Base-by-base conservation (phyloP, 2,888 invertebrate species). In the Ectropis crepuscularia region DNA sequence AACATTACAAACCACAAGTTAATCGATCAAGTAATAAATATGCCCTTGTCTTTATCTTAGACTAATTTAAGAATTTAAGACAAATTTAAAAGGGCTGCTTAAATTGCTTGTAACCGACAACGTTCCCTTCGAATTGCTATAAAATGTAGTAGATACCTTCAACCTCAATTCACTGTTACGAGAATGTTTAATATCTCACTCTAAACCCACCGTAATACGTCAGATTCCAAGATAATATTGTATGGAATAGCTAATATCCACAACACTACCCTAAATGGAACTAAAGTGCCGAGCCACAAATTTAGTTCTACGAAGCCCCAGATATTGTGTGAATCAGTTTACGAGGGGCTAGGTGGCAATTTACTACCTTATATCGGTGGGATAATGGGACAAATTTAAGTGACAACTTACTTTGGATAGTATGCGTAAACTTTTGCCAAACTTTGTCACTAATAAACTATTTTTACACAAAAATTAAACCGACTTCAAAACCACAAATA, bases 181-280 rank as follows among this genome's bases (percentile, higher is more conserved):
- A 9, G 41, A 42, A 28, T 8, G 47, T 48, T 53, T n/a, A 36
- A 61, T 55, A 50, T 61, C 41, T 60, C 37, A 46, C 28, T 37
- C 12, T 43, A 16, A 39, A 51, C 46, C 57, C 57, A 48, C 39
- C 28, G n/a, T 41, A 49, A 53, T 48, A 42, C 51, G 58, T 54
- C 49, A 54, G 50, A 65, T 59, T 59, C 28, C 45, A 39, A 53
- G 61, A 60, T 57, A 59, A 67, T 57, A 59, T 62, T 46, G 43
- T 50, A 48, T 16, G 48, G 61, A 62, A 67, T 64, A 59, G 48
- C 49, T 64, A 59, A 67, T 61, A 57, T 49, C 57, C 16, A 47
- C 42, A 39, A 43, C 51, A 53, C 53, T 53, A 60, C 57, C 64
- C 64, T 57, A 57, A 68, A 68, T 62, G 59, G 67, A 60, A 62